phyloP scores from a whole-genome alignment of 1,140 invertebrate genomes.

The Cotesia glomerata region DNA sequence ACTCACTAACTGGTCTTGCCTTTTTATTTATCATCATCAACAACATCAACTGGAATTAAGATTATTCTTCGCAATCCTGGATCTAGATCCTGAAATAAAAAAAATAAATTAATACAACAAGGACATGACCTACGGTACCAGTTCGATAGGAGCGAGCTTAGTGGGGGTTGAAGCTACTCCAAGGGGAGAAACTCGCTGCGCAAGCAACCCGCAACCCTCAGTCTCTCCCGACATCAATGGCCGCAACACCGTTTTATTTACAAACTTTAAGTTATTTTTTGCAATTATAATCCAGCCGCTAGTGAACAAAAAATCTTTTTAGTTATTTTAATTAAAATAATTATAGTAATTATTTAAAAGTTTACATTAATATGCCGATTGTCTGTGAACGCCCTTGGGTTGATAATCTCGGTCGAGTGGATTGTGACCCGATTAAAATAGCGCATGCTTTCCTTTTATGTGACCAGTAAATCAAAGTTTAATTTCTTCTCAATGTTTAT shows the following conservation, averaged over 20 bases:
- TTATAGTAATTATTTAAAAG: too few species aligned
- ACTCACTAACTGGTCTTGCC: too few species aligned
- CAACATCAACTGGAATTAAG: too few species aligned
- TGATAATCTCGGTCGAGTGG: neutral
- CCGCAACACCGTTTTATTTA: neutral
- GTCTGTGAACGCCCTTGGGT: neutral
- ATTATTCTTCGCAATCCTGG: too few species aligned
- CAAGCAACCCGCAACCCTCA: neutral
- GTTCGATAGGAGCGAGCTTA: neutral
- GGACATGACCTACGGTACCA: neutral
- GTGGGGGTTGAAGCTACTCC: neutral
- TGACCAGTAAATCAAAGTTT: neutral
- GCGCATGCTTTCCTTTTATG: conserved; percentile 5
- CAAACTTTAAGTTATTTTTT: too few species aligned
- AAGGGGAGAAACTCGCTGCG: conserved; percentile 4
- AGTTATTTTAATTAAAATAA: too few species aligned
- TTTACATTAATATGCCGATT: neutral
- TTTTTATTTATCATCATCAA: too few species aligned
- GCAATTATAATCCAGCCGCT: too few species aligned
- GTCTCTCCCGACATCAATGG: neutral
- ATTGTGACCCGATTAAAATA: neutral
- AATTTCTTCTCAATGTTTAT: too few species aligned
- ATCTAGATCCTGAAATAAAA: too few species aligned
- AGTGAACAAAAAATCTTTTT: too few species aligned
- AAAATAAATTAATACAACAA: neutral